phyloP scores from a whole-genome alignment of 2,888 invertebrate species.

The Synergus japonicus region DNA sequence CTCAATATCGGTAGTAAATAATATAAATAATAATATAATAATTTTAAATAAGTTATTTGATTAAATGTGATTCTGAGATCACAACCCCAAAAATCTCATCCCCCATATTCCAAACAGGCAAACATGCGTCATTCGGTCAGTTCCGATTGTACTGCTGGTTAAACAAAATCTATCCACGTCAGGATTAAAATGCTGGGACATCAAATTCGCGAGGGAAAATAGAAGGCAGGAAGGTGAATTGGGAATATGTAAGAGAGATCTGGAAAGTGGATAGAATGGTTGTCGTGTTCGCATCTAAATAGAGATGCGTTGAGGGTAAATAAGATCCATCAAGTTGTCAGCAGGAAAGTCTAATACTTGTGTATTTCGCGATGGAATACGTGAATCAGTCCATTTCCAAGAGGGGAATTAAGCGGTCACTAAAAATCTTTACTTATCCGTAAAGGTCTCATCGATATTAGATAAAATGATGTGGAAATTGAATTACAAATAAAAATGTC shows the following conservation, averaged over 20 bases:
- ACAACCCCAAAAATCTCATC: not conserved
- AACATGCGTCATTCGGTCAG: conserved; percentile 42
- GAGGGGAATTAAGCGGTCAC: not conserved
- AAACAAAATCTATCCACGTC: conserved; percentile 77
- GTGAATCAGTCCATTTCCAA: conserved; percentile 15
- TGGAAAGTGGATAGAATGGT: conserved; percentile 63
- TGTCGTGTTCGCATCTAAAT: conserved; percentile 56
- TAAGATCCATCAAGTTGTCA: conserved; percentile 75
- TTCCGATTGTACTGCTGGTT: conserved; percentile 63
- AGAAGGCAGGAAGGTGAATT: conserved; percentile 53
- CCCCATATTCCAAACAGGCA: not conserved
- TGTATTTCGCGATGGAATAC: conserved; percentile 16
- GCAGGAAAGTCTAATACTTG: conserved; percentile 49
- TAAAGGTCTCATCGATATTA: not conserved
- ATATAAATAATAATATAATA: not conserved
- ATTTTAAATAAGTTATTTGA: not conserved
- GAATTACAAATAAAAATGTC: not conserved
- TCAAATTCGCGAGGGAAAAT: conserved; percentile 66
- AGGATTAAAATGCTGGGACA: conserved; percentile 76
- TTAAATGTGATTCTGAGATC: not conserved
- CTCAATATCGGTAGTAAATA: not conserved
- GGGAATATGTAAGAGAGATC: conserved; percentile 54
- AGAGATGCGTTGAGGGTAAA: conserved; percentile 67
- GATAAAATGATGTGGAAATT: not conserved
- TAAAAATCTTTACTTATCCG: conserved; percentile 7